Conservation (phyloP, 2,888 invertebrate species). For the Drosophila picticornis region DNA sequence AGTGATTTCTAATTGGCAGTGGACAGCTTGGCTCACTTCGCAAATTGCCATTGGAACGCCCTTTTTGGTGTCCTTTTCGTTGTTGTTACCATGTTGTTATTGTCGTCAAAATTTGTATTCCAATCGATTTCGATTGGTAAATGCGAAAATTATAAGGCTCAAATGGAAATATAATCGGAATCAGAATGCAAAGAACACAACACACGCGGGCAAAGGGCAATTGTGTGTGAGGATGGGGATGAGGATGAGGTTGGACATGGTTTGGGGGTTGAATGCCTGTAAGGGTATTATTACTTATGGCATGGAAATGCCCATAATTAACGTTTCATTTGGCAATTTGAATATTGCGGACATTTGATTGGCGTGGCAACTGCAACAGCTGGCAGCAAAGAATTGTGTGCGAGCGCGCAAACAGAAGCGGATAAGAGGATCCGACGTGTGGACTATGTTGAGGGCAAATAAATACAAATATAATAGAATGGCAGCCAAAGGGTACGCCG, state of each 20-base stretch:
- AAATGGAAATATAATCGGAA: slow-evolving; percentile 25
- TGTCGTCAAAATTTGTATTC: neutral
- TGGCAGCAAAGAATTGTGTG: slow-evolving; percentile 19
- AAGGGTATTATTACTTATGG: slow-evolving; percentile 2
- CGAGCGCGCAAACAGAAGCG: neutral
- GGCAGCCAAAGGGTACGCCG: neutral
- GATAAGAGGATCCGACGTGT: slow-evolving; percentile 3
- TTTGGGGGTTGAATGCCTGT: neutral
- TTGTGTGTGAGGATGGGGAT: neutral
- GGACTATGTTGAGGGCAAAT: neutral
- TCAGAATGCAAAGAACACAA: slow-evolving; percentile 23
- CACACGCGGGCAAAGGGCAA: neutral
- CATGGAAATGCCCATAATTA: slow-evolving; percentile 59
- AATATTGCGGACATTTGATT: slow-evolving; percentile 62
- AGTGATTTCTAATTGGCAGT: slow-evolving; percentile 67
- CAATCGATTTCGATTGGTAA: slow-evolving; percentile 21
- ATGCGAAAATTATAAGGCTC: slow-evolving; percentile 16
- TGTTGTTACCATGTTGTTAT: neutral
- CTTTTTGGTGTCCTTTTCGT: neutral
- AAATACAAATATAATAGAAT: neutral
- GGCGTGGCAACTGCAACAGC: slow-evolving; percentile 53
- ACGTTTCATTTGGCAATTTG: slow-evolving; percentile 64
- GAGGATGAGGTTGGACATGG: neutral
- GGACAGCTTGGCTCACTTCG: slow-evolving; percentile 20
- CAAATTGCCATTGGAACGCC: slow-evolving; percentile 5